A percentile compares a stretch with the other conserved stretches of the same genome.
These are phyloP conservation scores for Rotaria socialis DNA, from an alignment of 2,888 invertebrate genomes.

Conservation along the genomic window DNA sequence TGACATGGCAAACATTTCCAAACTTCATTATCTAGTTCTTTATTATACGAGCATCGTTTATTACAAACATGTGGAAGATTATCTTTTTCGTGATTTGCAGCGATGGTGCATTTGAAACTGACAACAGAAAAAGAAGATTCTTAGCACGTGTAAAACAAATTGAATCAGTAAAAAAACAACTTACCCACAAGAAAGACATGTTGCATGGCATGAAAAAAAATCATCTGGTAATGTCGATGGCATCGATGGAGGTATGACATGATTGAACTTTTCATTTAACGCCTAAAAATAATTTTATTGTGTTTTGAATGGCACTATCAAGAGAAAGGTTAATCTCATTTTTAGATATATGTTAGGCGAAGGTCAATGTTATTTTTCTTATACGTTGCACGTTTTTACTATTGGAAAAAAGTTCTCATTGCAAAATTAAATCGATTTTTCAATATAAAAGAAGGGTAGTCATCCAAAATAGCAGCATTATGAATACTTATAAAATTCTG, in stretches of 20 bases:
- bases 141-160: background rate
- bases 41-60: slow-evolving; percentile 66
- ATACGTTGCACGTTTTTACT: too few species aligned
- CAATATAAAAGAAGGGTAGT: too few species aligned
- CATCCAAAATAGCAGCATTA: too few species aligned
- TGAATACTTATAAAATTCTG: too few species aligned
- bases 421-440: too few species aligned
- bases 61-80: slow-evolving; percentile 52
- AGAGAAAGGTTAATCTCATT: too few species aligned
- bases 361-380: too few species aligned
- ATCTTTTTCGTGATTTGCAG: slow-evolving; percentile 59
- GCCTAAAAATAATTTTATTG: slow-evolving; percentile 57
- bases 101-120: slow-evolving; percentile 55
- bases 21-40: slow-evolving; percentile 68
- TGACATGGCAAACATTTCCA: slow-evolving; percentile 63
- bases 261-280: slow-evolving; percentile 71
- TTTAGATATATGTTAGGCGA: too few species aligned
- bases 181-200: slow-evolving; percentile 70
- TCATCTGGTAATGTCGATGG: slow-evolving; percentile 69
- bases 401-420: too few species aligned
- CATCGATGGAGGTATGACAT: background rate
- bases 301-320: too few species aligned
- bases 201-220: slow-evolving; percentile 72
- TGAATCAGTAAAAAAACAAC: slow-evolving; percentile 36
- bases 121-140: background rate